These are phyloP conservation scores for Archegozetes longisetosus DNA, from an alignment of 1,140 invertebrate genomes.

Conservation along the genomic window DNA sequence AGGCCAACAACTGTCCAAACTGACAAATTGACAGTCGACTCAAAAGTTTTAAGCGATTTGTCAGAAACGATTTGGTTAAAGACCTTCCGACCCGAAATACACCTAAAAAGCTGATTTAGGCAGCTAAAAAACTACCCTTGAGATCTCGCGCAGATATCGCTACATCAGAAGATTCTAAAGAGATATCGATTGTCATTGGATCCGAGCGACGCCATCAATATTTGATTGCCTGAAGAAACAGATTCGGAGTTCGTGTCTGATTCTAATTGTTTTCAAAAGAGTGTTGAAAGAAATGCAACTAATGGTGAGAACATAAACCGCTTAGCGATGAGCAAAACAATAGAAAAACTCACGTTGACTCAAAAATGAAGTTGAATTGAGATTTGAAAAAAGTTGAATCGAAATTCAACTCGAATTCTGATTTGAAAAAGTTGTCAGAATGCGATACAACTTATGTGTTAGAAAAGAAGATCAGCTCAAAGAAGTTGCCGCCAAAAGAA, in stretches of 20 bases:
- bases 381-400: background rate
- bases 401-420: too few species aligned
- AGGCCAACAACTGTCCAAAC: too few species aligned
- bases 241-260: background rate
- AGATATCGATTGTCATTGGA: slow-evolving; percentile 28
- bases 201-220: background rate
- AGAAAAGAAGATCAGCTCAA: background rate
- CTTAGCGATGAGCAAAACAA: background rate
- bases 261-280: background rate
- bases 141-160: slow-evolving; percentile 42
- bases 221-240: background rate
- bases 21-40: background rate
- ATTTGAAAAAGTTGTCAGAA: too few species aligned
- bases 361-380: background rate
- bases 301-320: background rate
- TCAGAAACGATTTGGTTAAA: slow-evolving; percentile 34
- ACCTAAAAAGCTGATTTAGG: slow-evolving; percentile 42
- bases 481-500: too few species aligned
- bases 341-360: background rate
- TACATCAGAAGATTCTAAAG: slow-evolving; percentile 45
- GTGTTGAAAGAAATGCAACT: background rate
- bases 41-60: slow-evolving; percentile 31
- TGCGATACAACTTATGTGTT: background rate
- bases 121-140: slow-evolving; percentile 44
- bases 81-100: slow-evolving; percentile 40